Evolutionary conservation across 2,888 invertebrate species (phyloP), one percentile per base, ranked within the genome.

Genomic region (Agrochola circellaris): DNA sequence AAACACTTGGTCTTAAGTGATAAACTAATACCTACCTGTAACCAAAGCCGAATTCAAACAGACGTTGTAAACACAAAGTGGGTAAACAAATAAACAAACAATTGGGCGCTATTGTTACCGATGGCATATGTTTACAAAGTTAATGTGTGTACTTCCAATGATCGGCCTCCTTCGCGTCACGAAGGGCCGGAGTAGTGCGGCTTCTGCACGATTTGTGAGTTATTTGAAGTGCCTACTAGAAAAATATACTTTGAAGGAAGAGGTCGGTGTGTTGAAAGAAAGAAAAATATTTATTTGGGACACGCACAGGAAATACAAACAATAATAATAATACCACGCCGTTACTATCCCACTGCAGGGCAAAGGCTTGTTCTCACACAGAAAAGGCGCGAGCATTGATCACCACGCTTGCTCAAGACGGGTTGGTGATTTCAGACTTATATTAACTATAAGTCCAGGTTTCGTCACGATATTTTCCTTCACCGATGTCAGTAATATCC

Each of bases 71-170:
- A 81, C 82, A 82, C 70, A 81, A 84, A 86, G 65, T 79, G 64
- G 38, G 72, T 79, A 84, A 74, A 82, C 69, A 79, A 78, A 86
- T 73, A 86, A 72, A 79, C 85, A 82, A 82, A 87, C 85, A 87
- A 83, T 81, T 80, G 81, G 79, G 75, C 54, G 69, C 77, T 66
- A 66, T 65, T 51, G 81, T 77, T 73, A 77, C 79, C 67, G 78
- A 79, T 81, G 73, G 66, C 4, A 87, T 81, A 79, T 82, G 79
- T 87, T 85, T 85, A 77, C 87, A 71, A 64, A 70, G 74, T 69
- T 87, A 81, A 79, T 87, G 77, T 84, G 83, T 87, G 81, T 82
- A 75, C 77, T 77, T 73, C 64, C 70, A 82, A 72, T 81, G 77
- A 86, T 86, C 77, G 65, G 73, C 70, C 62, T 75, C 62, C 77